phyloP scores from a whole-genome alignment of 2,113 vertebrate species.

The Siniperca knerii region DNA sequence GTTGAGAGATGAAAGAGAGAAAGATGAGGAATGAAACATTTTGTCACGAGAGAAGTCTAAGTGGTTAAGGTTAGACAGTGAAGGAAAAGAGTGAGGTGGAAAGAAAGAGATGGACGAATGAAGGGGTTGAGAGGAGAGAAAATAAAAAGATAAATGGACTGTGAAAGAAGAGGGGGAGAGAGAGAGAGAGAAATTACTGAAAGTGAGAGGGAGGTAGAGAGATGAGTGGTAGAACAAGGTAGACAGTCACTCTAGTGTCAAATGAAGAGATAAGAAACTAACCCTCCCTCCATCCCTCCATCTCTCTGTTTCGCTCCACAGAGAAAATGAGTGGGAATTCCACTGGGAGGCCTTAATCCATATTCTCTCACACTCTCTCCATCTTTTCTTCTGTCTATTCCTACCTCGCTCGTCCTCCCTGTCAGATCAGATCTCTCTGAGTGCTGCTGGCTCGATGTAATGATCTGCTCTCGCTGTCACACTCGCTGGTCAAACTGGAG shows the following conservation, averaged over 20 bases:
- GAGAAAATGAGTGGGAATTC: constrained; percentile 70
- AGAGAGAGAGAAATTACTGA: constrained; percentile 22
- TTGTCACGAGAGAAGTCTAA: not conserved
- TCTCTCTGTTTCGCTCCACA: constrained; percentile 61
- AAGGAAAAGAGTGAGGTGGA: not conserved
- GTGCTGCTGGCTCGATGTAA: constrained; percentile 42
- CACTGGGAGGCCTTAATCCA: constrained; percentile 66
- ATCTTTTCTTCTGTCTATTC: not conserved
- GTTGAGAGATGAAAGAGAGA: not conserved
- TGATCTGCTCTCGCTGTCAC: constrained; percentile 52
- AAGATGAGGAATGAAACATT: not conserved
- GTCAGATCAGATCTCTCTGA: constrained; percentile 26
- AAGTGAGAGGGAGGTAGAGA: constrained; percentile 9
- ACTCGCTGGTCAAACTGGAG: constrained; percentile 50
- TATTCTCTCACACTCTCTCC: constrained; percentile 31
- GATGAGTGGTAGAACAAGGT: constrained; percentile 30
- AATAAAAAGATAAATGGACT: constrained; percentile 35
- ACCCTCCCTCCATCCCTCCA: constrained; percentile 54
- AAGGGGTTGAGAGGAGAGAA: not conserved
- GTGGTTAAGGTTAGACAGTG: not conserved
- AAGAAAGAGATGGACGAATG: not conserved
- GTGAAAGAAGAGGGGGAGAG: not conserved
- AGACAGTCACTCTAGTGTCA: constrained; percentile 64
- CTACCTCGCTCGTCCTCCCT: constrained; percentile 23
- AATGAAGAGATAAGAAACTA: constrained; percentile 75